phyloP scores from a whole-genome alignment of 2,888 invertebrate genomes.

The Hyles lineata region DNA sequence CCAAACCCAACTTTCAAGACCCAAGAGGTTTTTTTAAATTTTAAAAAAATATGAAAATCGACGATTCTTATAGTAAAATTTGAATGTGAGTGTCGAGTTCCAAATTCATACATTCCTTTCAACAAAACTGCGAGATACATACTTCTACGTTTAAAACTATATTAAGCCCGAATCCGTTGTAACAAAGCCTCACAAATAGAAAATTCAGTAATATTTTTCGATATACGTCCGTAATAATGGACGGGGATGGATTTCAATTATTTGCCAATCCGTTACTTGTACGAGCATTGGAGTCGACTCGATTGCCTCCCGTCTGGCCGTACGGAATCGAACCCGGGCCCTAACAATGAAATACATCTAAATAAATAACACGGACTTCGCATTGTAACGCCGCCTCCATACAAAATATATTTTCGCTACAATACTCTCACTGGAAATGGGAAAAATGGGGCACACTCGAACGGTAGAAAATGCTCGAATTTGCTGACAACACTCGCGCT shows the following conservation, averaged over 20 bases:
- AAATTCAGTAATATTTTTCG: constrained; percentile 52
- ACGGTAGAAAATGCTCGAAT: constrained; percentile 64
- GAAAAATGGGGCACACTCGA: constrained; percentile 71
- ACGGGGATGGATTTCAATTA: constrained; percentile 70
- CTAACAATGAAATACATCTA: constrained; percentile 76
- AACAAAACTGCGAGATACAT: not conserved
- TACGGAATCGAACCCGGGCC: constrained; percentile 65
- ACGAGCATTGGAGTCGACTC: constrained; percentile 56
- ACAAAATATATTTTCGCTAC: constrained; percentile 77
- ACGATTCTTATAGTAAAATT: too few relatives aligned
- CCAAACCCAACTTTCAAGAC: too few relatives aligned
- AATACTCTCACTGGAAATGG: constrained; percentile 63
- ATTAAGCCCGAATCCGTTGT: constrained; percentile 29
- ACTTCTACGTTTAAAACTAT: not conserved
- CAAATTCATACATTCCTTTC: not conserved
- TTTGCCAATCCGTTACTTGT: constrained; percentile 71
- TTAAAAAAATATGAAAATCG: too few relatives aligned
- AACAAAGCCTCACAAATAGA: constrained; percentile 3
- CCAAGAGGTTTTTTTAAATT: too few relatives aligned
- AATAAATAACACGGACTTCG: constrained; percentile 78
- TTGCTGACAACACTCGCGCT: constrained; percentile 62
- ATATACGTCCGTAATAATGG: constrained; percentile 56
- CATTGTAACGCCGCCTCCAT: constrained; percentile 73
- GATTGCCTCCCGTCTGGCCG: constrained; percentile 72
- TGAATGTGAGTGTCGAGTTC: too few relatives aligned